phyloP scores from a whole-genome alignment of 2,113 vertebrate species.

The Corydoras sp. region DNA sequence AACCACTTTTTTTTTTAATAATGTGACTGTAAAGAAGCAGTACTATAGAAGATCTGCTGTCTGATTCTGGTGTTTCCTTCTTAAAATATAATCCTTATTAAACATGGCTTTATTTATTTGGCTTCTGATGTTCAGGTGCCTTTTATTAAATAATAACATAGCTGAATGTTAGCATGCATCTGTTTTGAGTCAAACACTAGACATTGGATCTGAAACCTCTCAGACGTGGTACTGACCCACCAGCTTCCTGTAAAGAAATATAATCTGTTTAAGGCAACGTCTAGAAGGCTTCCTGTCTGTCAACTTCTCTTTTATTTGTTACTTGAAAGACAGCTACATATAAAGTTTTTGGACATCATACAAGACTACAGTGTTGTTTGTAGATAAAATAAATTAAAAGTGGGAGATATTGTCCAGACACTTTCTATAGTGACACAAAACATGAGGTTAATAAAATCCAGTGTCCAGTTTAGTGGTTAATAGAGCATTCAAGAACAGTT shows the following conservation, averaged over 20 bases:
- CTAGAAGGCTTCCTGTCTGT: constrained; percentile 10
- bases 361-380: too few relatives aligned
- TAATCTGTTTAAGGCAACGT: background rate
- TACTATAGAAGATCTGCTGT: too few relatives aligned
- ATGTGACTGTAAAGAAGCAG: too few relatives aligned
- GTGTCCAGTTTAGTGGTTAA: too few relatives aligned
- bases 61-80: background rate
- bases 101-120: constrained; percentile 12
- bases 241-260: constrained; percentile 18
- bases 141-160: constrained; percentile 9
- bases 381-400: too few relatives aligned
- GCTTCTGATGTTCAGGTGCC: background rate
- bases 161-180: constrained; percentile 11
- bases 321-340: too few relatives aligned
- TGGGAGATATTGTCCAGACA: too few relatives aligned
- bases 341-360: too few relatives aligned
- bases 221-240: background rate
- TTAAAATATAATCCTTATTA: constrained; percentile 4
- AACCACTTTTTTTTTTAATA: too few relatives aligned
- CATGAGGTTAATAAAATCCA: too few relatives aligned
- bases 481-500: too few relatives aligned
- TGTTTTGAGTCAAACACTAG: constrained; percentile 1
- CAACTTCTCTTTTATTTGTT: background rate
- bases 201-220: background rate
- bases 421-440: too few relatives aligned